Conservation (phyloP, 2,888 invertebrate species). For the Sminthurides aquaticus region DNA sequence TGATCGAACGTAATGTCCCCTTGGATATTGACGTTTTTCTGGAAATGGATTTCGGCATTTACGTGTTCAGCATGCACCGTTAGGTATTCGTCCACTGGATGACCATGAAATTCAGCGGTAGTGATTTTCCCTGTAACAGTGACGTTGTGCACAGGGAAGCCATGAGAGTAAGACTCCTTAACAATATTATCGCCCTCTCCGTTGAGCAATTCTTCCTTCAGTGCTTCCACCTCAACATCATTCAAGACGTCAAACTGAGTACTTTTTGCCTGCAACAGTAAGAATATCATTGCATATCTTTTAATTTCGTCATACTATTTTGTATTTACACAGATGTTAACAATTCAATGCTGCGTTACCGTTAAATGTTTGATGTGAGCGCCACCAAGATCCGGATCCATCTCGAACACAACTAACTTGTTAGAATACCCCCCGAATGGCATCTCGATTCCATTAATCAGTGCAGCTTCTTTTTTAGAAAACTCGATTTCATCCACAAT, state of each 20-base stretch:
- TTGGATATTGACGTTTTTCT: neutral
- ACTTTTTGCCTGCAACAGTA: too few relatives aligned
- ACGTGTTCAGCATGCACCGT: too few relatives aligned
- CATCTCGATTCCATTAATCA: constrained; percentile 18
- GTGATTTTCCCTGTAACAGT: too few relatives aligned
- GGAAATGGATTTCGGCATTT: too few relatives aligned
- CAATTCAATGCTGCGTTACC: neutral
- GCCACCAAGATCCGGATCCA: neutral
- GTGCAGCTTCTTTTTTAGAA: neutral
- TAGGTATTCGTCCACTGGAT: too few relatives aligned
- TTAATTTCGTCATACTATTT: too few relatives aligned
- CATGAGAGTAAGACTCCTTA: neutral
- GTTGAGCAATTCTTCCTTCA: neutral
- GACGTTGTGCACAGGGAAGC: too few relatives aligned
- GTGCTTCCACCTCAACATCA: too few relatives aligned
- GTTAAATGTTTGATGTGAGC: neutral
- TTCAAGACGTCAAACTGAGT: neutral
- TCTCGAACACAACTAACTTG: constrained; percentile 4
- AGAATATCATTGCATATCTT: too few relatives aligned
- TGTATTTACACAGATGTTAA: too few relatives aligned
- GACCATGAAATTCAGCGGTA: too few relatives aligned
- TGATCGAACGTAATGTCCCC: neutral
- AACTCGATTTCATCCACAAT: constrained; percentile 22
- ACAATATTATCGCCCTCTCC: neutral
- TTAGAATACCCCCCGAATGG: neutral